Percentiles rank a stretch among this genome's conserved stretches.
Conservation (phyloP, 2,113 vertebrate species). For the Zapus hudsonius region DNA sequence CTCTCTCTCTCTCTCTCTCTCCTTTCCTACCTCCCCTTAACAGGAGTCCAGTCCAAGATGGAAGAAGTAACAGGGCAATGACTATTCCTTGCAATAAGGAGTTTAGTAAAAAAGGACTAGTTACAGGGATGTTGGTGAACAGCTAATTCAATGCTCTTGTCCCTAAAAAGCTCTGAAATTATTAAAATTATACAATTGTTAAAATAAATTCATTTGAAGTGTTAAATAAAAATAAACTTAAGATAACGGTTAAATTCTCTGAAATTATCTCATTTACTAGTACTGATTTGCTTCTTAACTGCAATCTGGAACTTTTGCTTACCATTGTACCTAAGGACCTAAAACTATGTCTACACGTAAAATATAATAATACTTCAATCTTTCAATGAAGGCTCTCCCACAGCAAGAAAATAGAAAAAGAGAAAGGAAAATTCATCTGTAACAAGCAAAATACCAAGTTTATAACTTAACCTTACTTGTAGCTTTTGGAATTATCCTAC, state of each 20-base stretch:
- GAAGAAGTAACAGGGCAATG: not conserved
- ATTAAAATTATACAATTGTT: conserved; percentile 51
- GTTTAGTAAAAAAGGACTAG: not conserved
- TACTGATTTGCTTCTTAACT: conserved; percentile 17
- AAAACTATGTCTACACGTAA: not conserved
- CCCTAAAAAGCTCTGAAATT: conserved; percentile 31
- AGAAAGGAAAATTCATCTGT: not conserved
- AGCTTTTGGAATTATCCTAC: not conserved
- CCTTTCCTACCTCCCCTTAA: not conserved
- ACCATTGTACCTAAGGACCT: not conserved
- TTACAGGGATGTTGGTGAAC: not conserved
- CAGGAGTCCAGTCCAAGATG: not conserved
- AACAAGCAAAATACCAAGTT: conserved; percentile 17
- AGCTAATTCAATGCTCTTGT: not conserved
- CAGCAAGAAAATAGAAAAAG: conserved; percentile 4
- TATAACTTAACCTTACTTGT: not conserved
- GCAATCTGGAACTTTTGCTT: not conserved
- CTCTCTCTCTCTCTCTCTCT: not conserved
- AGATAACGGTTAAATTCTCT: not conserved
- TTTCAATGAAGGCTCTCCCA: not conserved
- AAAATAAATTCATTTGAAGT: not conserved
- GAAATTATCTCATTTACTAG: conserved; percentile 35
- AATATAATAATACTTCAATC: conserved; percentile 42
- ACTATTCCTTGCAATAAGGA: not conserved
- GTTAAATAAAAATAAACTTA: not conserved